Evolutionary conservation across 2,797 vertebrate genomes (phyloP), one percentile per base, ranked within the genome.

Genomic region (Nothura maculosa): DNA sequence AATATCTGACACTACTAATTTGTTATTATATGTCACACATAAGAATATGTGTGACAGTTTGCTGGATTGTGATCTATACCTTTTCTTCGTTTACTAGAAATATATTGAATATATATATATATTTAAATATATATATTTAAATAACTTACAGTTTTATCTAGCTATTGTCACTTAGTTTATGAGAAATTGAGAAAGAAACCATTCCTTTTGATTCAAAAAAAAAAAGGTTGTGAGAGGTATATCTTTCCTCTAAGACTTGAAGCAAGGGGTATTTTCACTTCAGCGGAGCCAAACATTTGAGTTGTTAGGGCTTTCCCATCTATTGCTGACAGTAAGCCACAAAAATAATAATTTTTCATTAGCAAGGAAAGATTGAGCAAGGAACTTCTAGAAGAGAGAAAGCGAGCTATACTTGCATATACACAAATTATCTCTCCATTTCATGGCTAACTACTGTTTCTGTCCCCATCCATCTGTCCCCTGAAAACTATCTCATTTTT

Each of bases 201-300:
- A 34, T 36, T 91, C 36, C 38, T n/a, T 93, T 87, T 85, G 69
- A 89, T 83, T 73, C 73, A 61, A 62, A 63, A 85, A 58, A 54
- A 30, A 30, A 30, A 87, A 78, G 45, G 11, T 36, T 57, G 3
- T 52, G 67, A 87, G 72, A 87, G 30, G 9, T 20, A 77, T 42
- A 77, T 42, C 62, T 87, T 94, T 93, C 61, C 61, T 80, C 48
- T 70, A 38, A 61, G 36, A 92, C 68, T 82, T 77, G 45, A 89
- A 95, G 79, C 76, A 83, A 68, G 38, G 82, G 45, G 36, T 87
- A 85, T 47, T 80, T 94, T 85, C 61, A 89, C 76, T 66, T 60
- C 50, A 89, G 58, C 48, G 55, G 30, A 78, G n/a, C 20, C 80
- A 83, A 74, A 93, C 69, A 60, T 93, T 81, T 76, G 34, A 34